A percentile compares a stretch with the other conserved stretches of the same genome.
These are phyloP conservation scores for Endomychus coccineus DNA, from an alignment of 2,888 invertebrate genomes.

Conservation along the genomic window DNA sequence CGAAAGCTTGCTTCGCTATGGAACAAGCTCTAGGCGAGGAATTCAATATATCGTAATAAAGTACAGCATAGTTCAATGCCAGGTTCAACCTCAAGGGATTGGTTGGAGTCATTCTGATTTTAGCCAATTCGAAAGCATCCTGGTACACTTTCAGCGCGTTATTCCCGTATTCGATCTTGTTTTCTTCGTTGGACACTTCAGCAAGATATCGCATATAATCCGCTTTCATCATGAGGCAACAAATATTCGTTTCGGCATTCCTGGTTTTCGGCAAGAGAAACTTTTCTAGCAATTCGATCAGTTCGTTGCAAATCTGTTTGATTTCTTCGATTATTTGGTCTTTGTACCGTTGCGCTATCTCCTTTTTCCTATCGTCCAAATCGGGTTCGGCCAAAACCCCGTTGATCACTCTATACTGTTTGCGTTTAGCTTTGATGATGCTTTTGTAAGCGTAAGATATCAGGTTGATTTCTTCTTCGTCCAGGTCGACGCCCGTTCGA, in stretches of 20 bases:
- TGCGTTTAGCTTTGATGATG: slow-evolving; percentile 11
- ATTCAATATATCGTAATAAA: slow-evolving; percentile 9
- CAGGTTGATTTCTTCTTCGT: slow-evolving; percentile 11
- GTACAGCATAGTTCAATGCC: slow-evolving; percentile 12
- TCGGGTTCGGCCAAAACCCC: not conserved
- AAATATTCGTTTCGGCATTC: slow-evolving; percentile 9
- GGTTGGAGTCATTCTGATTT: slow-evolving; percentile 7
- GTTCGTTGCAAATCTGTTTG: slow-evolving; percentile 3
- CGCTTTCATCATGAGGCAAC: slow-evolving; percentile 14
- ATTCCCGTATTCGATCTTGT: slow-evolving; percentile 7
- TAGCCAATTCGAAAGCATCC: slow-evolving; percentile 10
- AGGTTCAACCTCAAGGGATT: slow-evolving; percentile 13
- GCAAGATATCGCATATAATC: slow-evolving; percentile 12
- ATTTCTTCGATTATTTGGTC: slow-evolving; percentile 9
- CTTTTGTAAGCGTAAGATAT: slow-evolving; percentile 10
- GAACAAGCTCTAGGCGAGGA: slow-evolving; percentile 9
- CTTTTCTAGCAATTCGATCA: slow-evolving; percentile 6
- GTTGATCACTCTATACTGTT: slow-evolving; percentile 7
- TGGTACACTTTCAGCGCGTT: slow-evolving; percentile 10
- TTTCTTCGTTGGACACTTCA: slow-evolving; percentile 9
- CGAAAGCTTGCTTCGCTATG: slow-evolving; percentile 14
- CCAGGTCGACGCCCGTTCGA: slow-evolving; percentile 4
- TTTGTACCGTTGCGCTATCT: slow-evolving; percentile 4
- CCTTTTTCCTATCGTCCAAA: slow-evolving; percentile 4
- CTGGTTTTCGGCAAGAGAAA: slow-evolving; percentile 5